Conservation (phyloP, 2,113 vertebrate genomes). For the Tinamus guttatus region DNA sequence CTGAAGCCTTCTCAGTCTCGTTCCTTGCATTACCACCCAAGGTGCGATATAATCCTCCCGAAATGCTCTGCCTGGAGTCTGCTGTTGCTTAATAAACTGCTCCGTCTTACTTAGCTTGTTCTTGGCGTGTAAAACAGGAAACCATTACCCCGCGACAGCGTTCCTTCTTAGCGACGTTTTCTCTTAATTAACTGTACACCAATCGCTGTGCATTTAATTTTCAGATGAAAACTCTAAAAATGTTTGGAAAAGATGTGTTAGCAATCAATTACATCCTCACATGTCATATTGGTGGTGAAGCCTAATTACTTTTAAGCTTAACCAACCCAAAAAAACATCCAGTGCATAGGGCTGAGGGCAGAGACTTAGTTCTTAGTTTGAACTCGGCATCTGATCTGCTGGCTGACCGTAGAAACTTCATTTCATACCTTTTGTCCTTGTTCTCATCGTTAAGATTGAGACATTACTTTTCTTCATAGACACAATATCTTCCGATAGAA, state of each 20-base stretch:
- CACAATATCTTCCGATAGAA: background rate
- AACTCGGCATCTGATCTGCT: background rate
- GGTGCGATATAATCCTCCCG: conserved; percentile 56
- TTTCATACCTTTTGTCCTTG: background rate
- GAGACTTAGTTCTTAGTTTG: conserved; percentile 1
- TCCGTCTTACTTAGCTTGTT: conserved; percentile 75
- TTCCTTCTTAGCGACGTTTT: conserved; percentile 74
- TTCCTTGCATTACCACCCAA: conserved; percentile 59
- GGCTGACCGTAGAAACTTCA: background rate
- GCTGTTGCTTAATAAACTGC: conserved; percentile 74
- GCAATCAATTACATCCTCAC: background rate
- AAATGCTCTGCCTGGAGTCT: conserved; percentile 63
- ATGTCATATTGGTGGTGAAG: background rate
- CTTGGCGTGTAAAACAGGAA: conserved; percentile 69
- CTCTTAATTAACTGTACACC: conserved; percentile 73
- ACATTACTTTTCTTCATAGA: background rate
- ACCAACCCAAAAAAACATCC: background rate
- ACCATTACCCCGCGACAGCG: conserved; percentile 63
- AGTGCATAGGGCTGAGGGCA: background rate
- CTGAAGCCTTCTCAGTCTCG: conserved; percentile 42
- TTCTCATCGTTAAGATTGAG: background rate
- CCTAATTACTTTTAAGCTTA: background rate
- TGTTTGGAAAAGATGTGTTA: background rate
- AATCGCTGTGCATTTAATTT: conserved; percentile 47
- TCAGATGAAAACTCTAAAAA: conserved; percentile 36